Evolutionary conservation across 2,888 invertebrate genomes (phyloP).

Genomic region (Agriopis aurantiaria): DNA sequence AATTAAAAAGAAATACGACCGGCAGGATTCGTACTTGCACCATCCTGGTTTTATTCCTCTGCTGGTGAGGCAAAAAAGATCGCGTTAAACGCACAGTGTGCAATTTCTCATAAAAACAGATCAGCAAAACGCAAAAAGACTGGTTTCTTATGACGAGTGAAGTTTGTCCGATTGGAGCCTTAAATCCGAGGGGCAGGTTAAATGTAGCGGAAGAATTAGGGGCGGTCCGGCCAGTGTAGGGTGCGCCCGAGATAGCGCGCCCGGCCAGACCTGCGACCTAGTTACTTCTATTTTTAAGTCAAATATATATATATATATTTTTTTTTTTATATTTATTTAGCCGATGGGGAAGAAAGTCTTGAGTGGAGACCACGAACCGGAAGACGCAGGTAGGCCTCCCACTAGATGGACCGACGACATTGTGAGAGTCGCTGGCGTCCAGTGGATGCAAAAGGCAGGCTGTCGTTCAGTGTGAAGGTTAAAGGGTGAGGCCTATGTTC

Average conservation of each 20-base stretch:
- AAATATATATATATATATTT: too few species aligned
- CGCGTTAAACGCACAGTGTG: conserved; percentile 1
- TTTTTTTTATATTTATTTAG: too few species aligned
- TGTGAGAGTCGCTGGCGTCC: too few species aligned
- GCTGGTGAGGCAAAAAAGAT: neutral
- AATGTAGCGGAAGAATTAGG: conserved; percentile 59
- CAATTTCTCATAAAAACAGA: conserved; percentile 7
- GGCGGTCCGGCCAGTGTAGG: conserved; percentile 43
- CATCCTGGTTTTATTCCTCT: neutral
- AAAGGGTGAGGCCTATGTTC: too few species aligned
- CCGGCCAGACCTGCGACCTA: conserved; percentile 25
- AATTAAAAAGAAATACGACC: too few species aligned
- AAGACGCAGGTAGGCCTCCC: too few species aligned
- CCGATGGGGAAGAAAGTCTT: too few species aligned
- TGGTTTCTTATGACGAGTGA: conserved; percentile 36
- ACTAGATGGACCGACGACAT: too few species aligned
- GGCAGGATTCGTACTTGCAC: neutral
- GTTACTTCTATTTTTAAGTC: neutral
- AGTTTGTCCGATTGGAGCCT: conserved; percentile 38
- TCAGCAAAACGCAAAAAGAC: conserved; percentile 25
- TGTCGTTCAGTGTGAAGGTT: too few species aligned
- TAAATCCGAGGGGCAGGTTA: conserved; percentile 51
- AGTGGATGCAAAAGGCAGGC: too few species aligned
- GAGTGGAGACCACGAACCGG: too few species aligned
- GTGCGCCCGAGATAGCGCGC: conserved; percentile 34